A percentile compares a stretch with the other conserved stretches of the same genome.
These are phyloP conservation scores for Aphis craccivora DNA, from an alignment of 1,140 invertebrate genomes.

Conservation along the genomic window DNA sequence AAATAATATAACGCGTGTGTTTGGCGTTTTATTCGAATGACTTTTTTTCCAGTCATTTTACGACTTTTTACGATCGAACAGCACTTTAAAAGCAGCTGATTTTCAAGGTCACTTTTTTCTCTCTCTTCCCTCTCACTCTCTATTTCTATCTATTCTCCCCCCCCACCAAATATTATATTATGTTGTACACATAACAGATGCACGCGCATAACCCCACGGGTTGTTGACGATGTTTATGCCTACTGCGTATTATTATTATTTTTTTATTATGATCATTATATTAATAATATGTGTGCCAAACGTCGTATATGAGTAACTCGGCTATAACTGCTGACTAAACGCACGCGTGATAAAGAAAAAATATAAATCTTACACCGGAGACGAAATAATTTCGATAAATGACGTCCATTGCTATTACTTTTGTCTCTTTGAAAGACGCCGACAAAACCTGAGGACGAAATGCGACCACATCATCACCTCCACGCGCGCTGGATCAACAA, in stretches of 20 bases:
- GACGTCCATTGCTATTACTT: not conserved
- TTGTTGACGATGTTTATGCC: not conserved
- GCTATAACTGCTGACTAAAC: not conserved
- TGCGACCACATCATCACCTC: not conserved
- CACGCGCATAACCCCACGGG: not conserved
- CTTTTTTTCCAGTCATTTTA: slow-evolving; percentile 16
- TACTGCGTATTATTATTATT: not conserved
- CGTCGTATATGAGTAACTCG: not conserved
- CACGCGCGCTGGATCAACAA: not conserved
- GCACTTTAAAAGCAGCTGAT: slow-evolving; percentile 34
- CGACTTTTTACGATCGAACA: slow-evolving; percentile 4
- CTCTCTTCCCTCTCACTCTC: not conserved
- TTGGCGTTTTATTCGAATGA: not conserved
- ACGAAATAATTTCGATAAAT: slow-evolving; percentile 2
- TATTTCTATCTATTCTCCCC: not conserved
- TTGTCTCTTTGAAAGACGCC: not conserved
- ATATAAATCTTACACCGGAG: not conserved
- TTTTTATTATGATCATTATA: not conserved
- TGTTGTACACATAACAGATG: not conserved
- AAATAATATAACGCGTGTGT: not conserved
- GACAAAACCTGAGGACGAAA: not conserved
- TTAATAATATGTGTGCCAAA: not conserved
- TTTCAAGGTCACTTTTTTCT: not conserved
- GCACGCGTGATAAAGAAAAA: not conserved
- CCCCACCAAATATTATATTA: not conserved